Evolutionary conservation across 1,140 invertebrate genomes (phyloP).

Genomic region (Drosophila asahinai): DNA sequence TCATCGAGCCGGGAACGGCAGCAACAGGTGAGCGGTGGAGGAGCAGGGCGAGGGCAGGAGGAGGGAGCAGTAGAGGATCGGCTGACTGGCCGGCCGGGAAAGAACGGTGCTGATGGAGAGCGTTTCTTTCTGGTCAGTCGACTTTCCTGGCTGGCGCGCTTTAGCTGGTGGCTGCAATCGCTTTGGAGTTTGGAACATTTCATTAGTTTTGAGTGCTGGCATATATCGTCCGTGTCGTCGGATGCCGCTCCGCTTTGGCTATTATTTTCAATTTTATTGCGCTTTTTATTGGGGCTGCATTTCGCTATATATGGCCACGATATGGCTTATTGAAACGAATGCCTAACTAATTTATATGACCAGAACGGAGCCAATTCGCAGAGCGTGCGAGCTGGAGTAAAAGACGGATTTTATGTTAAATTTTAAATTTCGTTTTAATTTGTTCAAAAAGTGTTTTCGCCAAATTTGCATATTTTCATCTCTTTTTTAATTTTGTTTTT

Average conservation of each 20-base stretch:
- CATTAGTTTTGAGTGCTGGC: slow-evolving; percentile 83
- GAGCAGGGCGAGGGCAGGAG: background rate
- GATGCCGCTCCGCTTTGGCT: slow-evolving; percentile 64
- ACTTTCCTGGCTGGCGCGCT: slow-evolving; percentile 56
- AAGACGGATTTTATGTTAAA: slow-evolving; percentile 25
- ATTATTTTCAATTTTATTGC: slow-evolving; percentile 84
- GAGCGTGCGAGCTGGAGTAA: slow-evolving; percentile 2
- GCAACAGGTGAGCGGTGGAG: slow-evolving; percentile 33
- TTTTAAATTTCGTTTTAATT: slow-evolving; percentile 73
- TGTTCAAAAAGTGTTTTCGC: slow-evolving; percentile 76
- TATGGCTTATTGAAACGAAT: slow-evolving; percentile 75
- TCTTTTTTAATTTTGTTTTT: slow-evolving; percentile 10
- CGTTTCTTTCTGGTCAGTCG: slow-evolving; percentile 49
- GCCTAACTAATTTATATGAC: slow-evolving; percentile 74
- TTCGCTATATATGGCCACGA: slow-evolving; percentile 69
- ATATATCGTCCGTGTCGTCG: slow-evolving; percentile 70
- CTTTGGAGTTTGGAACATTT: slow-evolving; percentile 81
- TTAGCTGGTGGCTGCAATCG: slow-evolving; percentile 66
- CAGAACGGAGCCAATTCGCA: slow-evolving; percentile 43
- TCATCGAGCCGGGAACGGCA: slow-evolving; percentile 4
- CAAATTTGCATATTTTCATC: slow-evolving; percentile 63
- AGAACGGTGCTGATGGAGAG: slow-evolving; percentile 5
- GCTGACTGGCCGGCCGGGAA: background rate
- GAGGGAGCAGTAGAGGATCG: background rate
- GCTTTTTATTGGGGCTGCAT: slow-evolving; percentile 80